phyloP scores from a whole-genome alignment of 2,888 invertebrate species.

The Cryptocheilus praepositus region DNA sequence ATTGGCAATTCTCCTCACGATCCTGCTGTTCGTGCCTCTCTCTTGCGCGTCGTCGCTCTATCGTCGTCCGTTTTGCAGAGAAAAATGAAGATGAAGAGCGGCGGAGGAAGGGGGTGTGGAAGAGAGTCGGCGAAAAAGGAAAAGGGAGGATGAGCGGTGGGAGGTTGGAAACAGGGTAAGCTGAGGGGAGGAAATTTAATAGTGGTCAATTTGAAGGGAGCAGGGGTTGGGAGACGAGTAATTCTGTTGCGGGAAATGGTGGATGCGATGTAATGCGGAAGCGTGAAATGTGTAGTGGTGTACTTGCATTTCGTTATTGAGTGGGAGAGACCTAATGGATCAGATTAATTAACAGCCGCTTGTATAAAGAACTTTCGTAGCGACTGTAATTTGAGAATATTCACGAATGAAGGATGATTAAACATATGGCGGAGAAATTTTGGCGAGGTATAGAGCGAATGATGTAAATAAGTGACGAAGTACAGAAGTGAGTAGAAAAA shows the following conservation, averaged over 20 bases:
- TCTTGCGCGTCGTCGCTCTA: background rate
- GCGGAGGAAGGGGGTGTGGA: slow-evolving; percentile 1
- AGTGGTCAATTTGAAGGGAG: slow-evolving; percentile 8
- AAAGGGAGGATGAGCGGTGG: background rate
- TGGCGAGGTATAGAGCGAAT: no score
- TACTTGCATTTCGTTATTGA: background rate
- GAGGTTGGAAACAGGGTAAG: slow-evolving; percentile 8
- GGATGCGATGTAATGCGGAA: background rate
- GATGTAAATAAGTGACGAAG: no score
- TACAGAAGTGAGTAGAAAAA: no score
- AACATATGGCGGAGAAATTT: no score
- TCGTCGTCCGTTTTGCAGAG: no score
- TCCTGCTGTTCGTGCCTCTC: background rate
- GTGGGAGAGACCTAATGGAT: background rate
- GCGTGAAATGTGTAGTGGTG: slow-evolving; percentile 2
- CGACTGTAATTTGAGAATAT: no score
- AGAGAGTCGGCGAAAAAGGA: slow-evolving; percentile 10
- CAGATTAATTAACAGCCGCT: no score
- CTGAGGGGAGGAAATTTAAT: slow-evolving; percentile 1
- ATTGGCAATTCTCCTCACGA: slow-evolving; percentile 7
- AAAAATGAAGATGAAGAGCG: background rate
- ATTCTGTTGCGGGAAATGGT: no score
- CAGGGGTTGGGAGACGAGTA: background rate
- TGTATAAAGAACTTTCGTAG: no score
- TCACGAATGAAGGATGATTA: no score